Conservation (phyloP, 2,888 invertebrate species). For the Andrena praecox region DNA sequence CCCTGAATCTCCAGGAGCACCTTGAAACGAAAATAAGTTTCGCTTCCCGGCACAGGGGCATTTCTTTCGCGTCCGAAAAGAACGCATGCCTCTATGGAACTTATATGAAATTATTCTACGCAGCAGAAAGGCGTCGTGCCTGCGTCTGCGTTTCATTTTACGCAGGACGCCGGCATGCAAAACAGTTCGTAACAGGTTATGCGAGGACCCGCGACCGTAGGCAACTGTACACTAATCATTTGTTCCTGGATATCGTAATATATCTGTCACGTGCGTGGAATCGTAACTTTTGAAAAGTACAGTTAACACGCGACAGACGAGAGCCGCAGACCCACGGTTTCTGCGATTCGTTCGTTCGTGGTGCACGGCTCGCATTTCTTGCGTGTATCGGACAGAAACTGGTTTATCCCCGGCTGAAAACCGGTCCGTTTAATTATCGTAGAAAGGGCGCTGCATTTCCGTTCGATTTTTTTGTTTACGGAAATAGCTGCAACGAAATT, state of each 20-base stretch:
- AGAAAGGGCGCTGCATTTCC: conserved; percentile 10
- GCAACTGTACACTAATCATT: neutral
- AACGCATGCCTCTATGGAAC: conserved; percentile 1
- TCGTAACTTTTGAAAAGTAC: conserved; percentile 12
- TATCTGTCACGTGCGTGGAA: conserved; percentile 6
- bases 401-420: conserved; percentile 31
- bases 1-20: conserved; percentile 73
- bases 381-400: conserved; percentile 19
- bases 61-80: conserved; percentile 47
- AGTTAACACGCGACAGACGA: conserved; percentile 5
- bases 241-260: conserved; percentile 26
- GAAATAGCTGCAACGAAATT: neutral
- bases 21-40: conserved; percentile 76
- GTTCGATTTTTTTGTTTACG: conserved; percentile 17
- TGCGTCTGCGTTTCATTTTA: neutral
- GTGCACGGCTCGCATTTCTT: neutral
- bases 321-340: neutral
- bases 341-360: neutral
- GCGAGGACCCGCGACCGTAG: neutral
- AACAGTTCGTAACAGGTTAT: neutral
- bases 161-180: neutral
- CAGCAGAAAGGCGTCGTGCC: too few relatives aligned
- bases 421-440: conserved; percentile 21
- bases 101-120: neutral
- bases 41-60: conserved; percentile 44